Evolutionary conservation across 2,797 vertebrate genomes (phyloP).

Genomic region (Spheniscus humboldti): DNA sequence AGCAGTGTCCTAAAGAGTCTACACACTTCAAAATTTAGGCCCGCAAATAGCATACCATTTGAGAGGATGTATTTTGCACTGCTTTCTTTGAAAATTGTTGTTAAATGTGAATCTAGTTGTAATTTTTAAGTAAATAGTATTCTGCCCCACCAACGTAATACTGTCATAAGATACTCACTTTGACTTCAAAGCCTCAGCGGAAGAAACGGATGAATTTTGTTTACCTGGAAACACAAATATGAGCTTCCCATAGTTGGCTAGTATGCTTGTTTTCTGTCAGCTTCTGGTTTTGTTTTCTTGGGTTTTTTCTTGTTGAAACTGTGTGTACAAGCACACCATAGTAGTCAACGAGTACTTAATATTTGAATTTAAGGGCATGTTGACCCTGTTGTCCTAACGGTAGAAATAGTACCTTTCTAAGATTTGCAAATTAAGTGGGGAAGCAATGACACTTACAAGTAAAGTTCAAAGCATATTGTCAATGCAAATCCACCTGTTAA

Average conservation of each 20-base stretch:
- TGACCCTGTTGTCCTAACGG: background rate
- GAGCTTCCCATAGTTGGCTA: background rate
- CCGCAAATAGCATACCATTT: accelerated
- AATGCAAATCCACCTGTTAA: conserved; percentile 3
- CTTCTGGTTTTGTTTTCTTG: background rate
- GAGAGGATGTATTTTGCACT: background rate
- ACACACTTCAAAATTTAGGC: background rate
- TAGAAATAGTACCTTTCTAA: background rate
- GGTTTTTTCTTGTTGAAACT: background rate
- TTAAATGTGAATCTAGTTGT: background rate
- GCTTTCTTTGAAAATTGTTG: background rate
- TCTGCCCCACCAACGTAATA: background rate
- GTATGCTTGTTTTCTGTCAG: background rate
- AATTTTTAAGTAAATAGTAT: background rate
- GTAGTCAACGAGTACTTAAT: background rate
- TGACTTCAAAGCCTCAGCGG: background rate
- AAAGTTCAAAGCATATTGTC: background rate
- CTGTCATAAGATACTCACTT: background rate
- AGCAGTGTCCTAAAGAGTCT: background rate
- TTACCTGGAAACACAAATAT: background rate
- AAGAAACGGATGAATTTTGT: conserved; percentile 30
- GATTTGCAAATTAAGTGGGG: background rate
- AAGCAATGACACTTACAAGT: conserved; percentile 4
- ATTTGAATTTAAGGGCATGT: background rate
- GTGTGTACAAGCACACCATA: background rate